These are phyloP conservation scores for Calonectris borealis DNA, from an alignment of 2,113 vertebrate genomes.

Conservation along the genomic window DNA sequence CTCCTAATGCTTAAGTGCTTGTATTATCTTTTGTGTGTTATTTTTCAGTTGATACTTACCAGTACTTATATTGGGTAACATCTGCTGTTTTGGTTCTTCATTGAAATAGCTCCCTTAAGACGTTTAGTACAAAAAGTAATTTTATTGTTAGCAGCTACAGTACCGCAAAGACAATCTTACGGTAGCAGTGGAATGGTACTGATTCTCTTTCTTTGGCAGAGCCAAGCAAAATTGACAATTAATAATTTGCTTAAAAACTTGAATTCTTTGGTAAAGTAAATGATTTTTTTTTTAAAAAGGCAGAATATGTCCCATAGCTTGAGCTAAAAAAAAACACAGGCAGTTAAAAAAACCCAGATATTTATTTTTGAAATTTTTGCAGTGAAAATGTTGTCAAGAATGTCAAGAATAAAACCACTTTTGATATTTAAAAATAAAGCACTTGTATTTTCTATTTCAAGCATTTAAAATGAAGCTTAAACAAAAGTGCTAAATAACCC, in stretches of 20 bases:
- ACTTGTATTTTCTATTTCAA: not conserved
- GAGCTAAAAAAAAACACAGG: not conserved
- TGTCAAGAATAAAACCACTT: not conserved
- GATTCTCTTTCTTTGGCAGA: not conserved
- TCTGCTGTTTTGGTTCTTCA: constrained; percentile 62
- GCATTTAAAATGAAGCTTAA: not conserved
- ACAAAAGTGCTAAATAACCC: not conserved
- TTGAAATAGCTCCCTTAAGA: constrained; percentile 57
- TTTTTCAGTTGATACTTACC: constrained; percentile 55
- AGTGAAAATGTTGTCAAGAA: not conserved
- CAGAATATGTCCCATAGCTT: not conserved
- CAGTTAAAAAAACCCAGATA: not conserved
- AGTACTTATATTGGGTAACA: constrained; percentile 31
- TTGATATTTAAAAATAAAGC: not conserved
- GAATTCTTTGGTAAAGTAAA: not conserved
- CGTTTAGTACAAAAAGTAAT: constrained; percentile 32
- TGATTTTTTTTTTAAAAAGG: not conserved
- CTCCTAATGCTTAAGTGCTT: constrained; percentile 39
- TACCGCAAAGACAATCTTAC: not conserved
- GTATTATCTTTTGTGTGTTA: constrained; percentile 39
- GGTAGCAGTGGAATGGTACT: not conserved
- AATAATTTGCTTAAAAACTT: not conserved
- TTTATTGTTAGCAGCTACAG: constrained; percentile 26
- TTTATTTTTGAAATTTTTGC: not conserved
- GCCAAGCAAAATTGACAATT: not conserved